These are phyloP conservation scores for Chydorus sphaericus DNA, from an alignment of 2,888 invertebrate genomes.

Conservation along the genomic window DNA sequence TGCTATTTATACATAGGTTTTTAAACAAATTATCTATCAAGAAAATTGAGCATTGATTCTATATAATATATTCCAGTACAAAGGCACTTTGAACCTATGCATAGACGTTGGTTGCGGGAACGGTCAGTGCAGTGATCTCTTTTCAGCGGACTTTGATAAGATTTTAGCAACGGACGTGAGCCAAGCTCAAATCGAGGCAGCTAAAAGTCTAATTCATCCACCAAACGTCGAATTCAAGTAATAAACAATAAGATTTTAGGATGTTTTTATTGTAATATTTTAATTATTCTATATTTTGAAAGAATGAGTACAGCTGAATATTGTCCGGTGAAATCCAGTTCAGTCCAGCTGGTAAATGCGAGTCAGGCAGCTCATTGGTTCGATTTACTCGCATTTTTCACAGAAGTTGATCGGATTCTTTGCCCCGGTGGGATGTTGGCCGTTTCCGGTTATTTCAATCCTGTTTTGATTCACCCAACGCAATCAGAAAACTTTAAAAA, in stretches of 20 bases:
- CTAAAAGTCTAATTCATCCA: neutral
- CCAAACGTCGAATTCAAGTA: constrained; percentile 5
- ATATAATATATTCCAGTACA: neutral
- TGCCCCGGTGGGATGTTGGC: constrained; percentile 25
- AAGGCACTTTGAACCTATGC: neutral
- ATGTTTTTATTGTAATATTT: neutral
- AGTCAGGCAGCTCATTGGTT: constrained; percentile 31
- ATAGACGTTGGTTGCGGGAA: constrained; percentile 10
- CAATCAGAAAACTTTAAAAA: neutral
- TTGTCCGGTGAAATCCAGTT: constrained; percentile 21
- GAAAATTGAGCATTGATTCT: neutral
- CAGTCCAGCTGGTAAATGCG: constrained; percentile 26
- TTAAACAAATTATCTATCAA: neutral
- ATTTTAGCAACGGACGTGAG: constrained; percentile 7
- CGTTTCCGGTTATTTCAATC: constrained; percentile 16
- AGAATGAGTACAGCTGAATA: constrained; percentile 25
- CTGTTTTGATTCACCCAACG: neutral
- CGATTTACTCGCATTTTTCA: constrained; percentile 26
- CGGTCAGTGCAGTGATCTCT: constrained; percentile 5
- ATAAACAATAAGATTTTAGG: neutral
- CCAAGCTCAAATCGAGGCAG: neutral
- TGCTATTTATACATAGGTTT: neutral
- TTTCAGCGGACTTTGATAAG: constrained; percentile 2
- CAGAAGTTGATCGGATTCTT: constrained; percentile 27
- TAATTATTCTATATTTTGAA: neutral